These are phyloP conservation scores for Orchestes rusci DNA, from an alignment of 2,888 invertebrate genomes.

Conservation along the genomic window DNA sequence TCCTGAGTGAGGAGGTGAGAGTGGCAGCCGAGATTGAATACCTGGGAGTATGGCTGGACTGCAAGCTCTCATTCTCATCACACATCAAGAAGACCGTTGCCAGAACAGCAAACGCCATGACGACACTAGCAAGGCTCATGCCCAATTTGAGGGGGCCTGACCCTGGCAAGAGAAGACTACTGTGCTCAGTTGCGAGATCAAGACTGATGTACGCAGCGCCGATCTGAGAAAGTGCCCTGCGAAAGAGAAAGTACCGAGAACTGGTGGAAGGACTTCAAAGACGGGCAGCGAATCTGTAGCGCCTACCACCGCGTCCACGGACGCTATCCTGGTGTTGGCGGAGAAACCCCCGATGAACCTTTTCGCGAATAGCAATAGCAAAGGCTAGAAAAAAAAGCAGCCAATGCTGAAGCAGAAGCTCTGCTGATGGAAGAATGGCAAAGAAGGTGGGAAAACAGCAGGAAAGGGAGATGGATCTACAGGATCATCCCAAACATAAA, in stretches of 20 bases:
- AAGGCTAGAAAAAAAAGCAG: not conserved
- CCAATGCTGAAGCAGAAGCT: not conserved
- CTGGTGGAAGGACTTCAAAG: not conserved
- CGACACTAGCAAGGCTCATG: not conserved
- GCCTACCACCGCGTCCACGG: too few relatives aligned
- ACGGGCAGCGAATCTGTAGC: conserved; percentile 1
- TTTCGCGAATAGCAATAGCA: not conserved
- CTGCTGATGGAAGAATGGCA: not conserved
- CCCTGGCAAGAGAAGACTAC: not conserved
- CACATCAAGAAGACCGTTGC: not conserved
- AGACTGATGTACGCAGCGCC: not conserved
- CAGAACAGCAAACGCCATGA: not conserved
- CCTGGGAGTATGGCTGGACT: conserved; percentile 1
- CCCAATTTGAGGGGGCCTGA: not conserved
- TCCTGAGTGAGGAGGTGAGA: not conserved
- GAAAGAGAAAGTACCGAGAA: not conserved
- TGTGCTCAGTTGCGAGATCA: not conserved
- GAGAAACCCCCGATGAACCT: too few relatives aligned
- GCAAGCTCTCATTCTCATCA: not conserved
- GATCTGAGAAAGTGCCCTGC: not conserved
- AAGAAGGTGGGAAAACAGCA: not conserved
- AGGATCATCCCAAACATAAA: too few relatives aligned
- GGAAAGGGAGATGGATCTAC: not conserved
- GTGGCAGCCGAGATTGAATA: not conserved
- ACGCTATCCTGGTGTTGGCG: too few relatives aligned